A percentile compares a stretch with the other conserved stretches of the same genome.
phyloP scores from a whole-genome alignment of 2,888 invertebrate species.

The Charanyca ferruginea region DNA sequence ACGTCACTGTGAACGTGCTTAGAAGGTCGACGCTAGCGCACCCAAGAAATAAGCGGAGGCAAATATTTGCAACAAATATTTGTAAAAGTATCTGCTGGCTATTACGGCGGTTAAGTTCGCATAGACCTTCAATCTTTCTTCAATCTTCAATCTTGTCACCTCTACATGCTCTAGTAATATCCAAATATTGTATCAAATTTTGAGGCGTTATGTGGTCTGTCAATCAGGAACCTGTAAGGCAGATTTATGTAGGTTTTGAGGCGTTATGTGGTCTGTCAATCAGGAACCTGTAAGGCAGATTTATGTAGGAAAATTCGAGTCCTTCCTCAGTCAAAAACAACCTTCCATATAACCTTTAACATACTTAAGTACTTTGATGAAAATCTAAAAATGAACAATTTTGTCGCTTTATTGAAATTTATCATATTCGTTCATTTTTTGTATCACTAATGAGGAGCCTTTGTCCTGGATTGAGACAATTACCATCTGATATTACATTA shows the following conservation, averaged over 20 bases:
- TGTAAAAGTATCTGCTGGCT: not conserved
- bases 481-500: not conserved
- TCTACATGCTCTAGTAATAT: too few species aligned
- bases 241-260: not conserved
- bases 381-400: slow-evolving; percentile 18
- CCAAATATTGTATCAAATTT: not conserved
- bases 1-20: slow-evolving; percentile 51
- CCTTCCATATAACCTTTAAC: slow-evolving; percentile 8
- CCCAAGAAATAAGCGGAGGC: slow-evolving; percentile 42
- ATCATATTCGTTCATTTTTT: slow-evolving; percentile 11
- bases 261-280: not conserved
- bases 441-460: slow-evolving; percentile 13
- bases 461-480: slow-evolving; percentile 9
- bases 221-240: not conserved
- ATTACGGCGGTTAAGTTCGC: not conserved
- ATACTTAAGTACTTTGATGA: slow-evolving; percentile 8
- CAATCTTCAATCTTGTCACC: too few species aligned
- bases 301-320: not conserved
- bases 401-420: slow-evolving; percentile 9
- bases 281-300: not conserved
- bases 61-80: slow-evolving; percentile 15
- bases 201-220: not conserved
- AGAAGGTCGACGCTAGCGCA: slow-evolving; percentile 41
- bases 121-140: too few species aligned
- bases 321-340: not conserved